phyloP scores from a whole-genome alignment of 2,113 vertebrate species.

The Eonycteris spelaea region DNA sequence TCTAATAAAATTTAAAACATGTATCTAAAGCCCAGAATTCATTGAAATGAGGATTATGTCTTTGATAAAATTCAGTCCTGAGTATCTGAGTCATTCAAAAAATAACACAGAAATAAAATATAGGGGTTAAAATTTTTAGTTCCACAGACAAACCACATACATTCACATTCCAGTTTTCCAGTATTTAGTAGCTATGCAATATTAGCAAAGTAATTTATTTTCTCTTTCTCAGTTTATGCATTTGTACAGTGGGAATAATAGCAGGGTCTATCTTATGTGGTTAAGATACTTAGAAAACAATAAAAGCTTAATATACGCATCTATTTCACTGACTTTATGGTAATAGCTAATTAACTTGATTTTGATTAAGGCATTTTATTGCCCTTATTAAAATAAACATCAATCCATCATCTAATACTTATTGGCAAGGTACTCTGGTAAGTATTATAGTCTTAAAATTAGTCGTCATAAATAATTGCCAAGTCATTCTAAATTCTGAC shows the following conservation, averaged over 20 bases:
- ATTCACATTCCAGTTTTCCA: not conserved
- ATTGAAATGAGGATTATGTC: not conserved
- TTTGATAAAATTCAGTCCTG: not conserved
- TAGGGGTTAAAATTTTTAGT: not conserved
- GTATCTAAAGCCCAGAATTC: not conserved
- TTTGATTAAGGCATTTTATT: constrained; percentile 46
- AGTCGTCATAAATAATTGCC: constrained; percentile 58
- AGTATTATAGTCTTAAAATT: not conserved
- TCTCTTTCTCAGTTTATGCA: not conserved
- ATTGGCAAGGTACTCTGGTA: constrained; percentile 20
- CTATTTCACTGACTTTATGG: constrained; percentile 43
- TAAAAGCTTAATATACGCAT: constrained; percentile 4
- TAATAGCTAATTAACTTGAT: constrained; percentile 56
- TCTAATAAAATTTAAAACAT: not conserved
- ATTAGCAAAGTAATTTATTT: not conserved
- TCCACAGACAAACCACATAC: not conserved
- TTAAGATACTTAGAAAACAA: constrained; percentile 2
- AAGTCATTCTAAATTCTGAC: constrained; percentile 14
- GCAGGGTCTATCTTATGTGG: not conserved
- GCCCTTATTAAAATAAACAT: constrained; percentile 50
- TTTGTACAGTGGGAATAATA: not conserved
- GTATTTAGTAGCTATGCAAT: not conserved
- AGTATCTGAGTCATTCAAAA: not conserved
- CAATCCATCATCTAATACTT: constrained; percentile 61
- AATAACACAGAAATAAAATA: not conserved